Conservation (phyloP, 2,888 invertebrate genomes). For the Lamproptera curius region DNA sequence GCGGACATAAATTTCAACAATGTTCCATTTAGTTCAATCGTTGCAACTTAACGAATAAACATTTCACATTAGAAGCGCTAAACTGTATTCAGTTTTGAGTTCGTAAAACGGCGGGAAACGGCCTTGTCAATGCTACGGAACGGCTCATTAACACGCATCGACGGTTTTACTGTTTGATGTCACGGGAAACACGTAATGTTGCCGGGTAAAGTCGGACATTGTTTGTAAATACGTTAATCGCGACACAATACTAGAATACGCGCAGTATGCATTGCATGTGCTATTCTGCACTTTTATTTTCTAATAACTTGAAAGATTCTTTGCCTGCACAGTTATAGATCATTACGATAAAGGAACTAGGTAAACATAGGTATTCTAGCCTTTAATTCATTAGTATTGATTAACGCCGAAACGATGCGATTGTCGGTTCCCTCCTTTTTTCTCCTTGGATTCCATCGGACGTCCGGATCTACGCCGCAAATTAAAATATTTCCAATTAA, state of each 20-base stretch:
- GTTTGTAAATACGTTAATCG: slow-evolving; percentile 19
- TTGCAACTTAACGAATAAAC: slow-evolving; percentile 9
- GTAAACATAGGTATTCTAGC: too few relatives aligned
- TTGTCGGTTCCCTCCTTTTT: slow-evolving; percentile 3
- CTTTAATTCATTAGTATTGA: neutral
- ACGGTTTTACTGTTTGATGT: slow-evolving; percentile 44
- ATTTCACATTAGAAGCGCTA: slow-evolving; percentile 9
- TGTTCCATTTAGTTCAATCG: too few relatives aligned
- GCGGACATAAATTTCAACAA: too few relatives aligned
- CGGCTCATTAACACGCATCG: slow-evolving; percentile 52
- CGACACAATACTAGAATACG: slow-evolving; percentile 13
- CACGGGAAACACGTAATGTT: slow-evolving; percentile 39
- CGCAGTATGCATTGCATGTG: slow-evolving; percentile 7
- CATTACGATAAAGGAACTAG: too few relatives aligned
- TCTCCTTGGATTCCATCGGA: slow-evolving; percentile 2
- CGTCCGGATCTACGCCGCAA: slow-evolving; percentile 4
- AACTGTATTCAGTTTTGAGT: slow-evolving; percentile 25
- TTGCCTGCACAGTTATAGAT: too few relatives aligned
- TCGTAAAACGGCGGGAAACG: slow-evolving; percentile 39
- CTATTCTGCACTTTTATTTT: neutral
- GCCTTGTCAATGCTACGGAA: slow-evolving; percentile 52
- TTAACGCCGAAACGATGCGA: too few relatives aligned
- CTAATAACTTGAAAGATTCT: too few relatives aligned
- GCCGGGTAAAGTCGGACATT: slow-evolving; percentile 17
- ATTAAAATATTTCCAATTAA: slow-evolving; percentile 16